Conservation (phyloP, 2,113 vertebrate genomes). For the Salminus brasiliensis region DNA sequence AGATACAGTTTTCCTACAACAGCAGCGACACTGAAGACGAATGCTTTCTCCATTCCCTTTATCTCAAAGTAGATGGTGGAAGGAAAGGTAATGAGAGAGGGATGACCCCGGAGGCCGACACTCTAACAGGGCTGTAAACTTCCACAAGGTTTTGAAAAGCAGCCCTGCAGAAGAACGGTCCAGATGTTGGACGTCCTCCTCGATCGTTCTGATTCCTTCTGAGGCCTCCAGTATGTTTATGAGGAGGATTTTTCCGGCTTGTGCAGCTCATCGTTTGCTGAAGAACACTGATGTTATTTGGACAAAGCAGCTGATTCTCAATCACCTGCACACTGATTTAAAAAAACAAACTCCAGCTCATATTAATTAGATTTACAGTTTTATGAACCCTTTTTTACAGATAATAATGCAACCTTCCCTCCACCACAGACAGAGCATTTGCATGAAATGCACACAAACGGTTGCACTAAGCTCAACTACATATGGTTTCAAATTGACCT, state of each 20-base stretch:
- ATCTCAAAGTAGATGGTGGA: too few relatives aligned
- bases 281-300: not conserved
- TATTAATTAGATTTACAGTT: too few relatives aligned
- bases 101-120: conserved; percentile 47
- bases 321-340: not conserved
- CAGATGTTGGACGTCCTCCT: conserved; percentile 56
- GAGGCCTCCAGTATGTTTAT: not conserved
- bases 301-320: not conserved
- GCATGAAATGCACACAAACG: conserved; percentile 33
- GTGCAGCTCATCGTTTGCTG: not conserved
- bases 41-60: too few relatives aligned
- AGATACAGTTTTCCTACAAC: too few relatives aligned
- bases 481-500: conserved; percentile 13
- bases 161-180: conserved; percentile 43
- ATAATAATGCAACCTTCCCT: not conserved
- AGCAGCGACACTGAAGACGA: too few relatives aligned
- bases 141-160: not conserved
- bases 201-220: not conserved
- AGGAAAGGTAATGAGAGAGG: conserved; percentile 34
- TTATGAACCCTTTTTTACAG: too few relatives aligned
- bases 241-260: conserved; percentile 45
- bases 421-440: not conserved
- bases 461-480: conserved; percentile 41
- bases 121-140: conserved; percentile 46
- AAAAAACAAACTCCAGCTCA: too few relatives aligned